These are phyloP conservation scores for Argyrosomus regius DNA, from an alignment of 2,797 vertebrate genomes.

Conservation along the genomic window DNA sequence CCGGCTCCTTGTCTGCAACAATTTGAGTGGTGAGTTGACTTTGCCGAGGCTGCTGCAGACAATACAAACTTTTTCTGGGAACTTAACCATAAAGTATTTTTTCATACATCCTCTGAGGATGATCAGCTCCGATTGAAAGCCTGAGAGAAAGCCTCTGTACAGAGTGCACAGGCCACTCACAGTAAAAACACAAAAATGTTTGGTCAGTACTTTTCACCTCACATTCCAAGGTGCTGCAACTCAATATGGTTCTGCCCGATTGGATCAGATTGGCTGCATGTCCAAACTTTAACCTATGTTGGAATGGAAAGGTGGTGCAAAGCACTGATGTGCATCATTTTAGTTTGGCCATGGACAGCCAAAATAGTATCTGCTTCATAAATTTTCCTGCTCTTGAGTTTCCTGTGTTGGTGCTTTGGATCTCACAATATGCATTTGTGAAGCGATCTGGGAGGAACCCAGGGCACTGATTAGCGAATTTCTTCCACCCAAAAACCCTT, in stretches of 20 bases:
- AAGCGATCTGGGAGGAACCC: slow-evolving; percentile 55
- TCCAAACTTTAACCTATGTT: slow-evolving; percentile 48
- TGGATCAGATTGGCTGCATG: slow-evolving; percentile 36
- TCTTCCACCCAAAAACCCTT: slow-evolving; percentile 50
- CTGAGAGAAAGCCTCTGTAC: slow-evolving; percentile 37
- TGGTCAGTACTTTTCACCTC: slow-evolving; percentile 46
- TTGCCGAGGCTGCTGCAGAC: slow-evolving; percentile 35
- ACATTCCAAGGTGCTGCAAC: slow-evolving; percentile 50
- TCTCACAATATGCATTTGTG: slow-evolving; percentile 61
- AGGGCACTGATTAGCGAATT: slow-evolving; percentile 63
- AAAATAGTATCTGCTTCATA: slow-evolving; percentile 51
- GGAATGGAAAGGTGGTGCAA: slow-evolving; percentile 32
- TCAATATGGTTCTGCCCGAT: slow-evolving; percentile 40
- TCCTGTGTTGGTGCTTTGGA: slow-evolving; percentile 39
- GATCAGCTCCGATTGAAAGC: slow-evolving; percentile 29
- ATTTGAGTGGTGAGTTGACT: slow-evolving; percentile 40
- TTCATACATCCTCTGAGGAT: slow-evolving; percentile 51
- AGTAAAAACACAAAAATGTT: slow-evolving; percentile 49
- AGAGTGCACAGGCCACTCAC: slow-evolving; percentile 19
- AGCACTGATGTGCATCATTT: slow-evolving; percentile 31
- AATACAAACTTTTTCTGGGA: slow-evolving; percentile 53
- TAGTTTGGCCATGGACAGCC: slow-evolving; percentile 20
- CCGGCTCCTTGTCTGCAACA: slow-evolving; percentile 48
- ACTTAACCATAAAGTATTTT: slow-evolving; percentile 53
- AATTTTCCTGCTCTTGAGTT: slow-evolving; percentile 40